Evolutionary conservation across 1,140 invertebrate genomes (phyloP), one percentile per base, ranked within the genome.

Genomic region (Helicorthomorpha holstii): DNA sequence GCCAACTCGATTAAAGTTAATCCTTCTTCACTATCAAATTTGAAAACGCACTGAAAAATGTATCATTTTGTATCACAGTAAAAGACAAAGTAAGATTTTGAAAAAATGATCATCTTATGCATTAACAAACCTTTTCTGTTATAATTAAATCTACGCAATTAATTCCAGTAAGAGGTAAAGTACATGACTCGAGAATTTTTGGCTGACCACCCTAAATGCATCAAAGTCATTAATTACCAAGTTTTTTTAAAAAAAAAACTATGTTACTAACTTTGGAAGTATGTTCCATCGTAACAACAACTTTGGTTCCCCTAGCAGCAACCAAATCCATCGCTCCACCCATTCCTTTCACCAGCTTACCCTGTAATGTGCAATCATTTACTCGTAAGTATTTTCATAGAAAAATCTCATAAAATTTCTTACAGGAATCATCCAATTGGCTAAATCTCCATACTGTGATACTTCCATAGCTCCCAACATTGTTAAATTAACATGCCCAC

Each of bases 371-470:
- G 19, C 19, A 7, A 7, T 7, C 7, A 7, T 7, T 34, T 7
- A 16, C 16, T 34, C 29, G 16, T 34, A 16, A 7, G 29, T 34
- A 7, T 34, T 7, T 7, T 7, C 16, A 16, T 7, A 16, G 29
- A 34, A 34, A 60, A 57, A 51, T 55, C 26, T 49, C n/a, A 48
- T 7, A 48, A n/a, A n/a, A 38, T 24, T 24, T 71, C 78, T 81
- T 75, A 91, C 88, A 38, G 96, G 95, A 63, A 99, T 94, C 91
- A 99, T 98, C 93, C 93, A 99, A 65, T 98, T 99, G n/a, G 96
- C 94, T 26, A 99, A 72, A 73, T 98, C 95, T 26, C 96, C 96
- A 60, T 77, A 85, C 63, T 85, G 78, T 0, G 93, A 97, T 1
- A 99, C 94, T 75, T 99, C 85, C 88, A 99, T 94, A 4, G 84